Evolutionary conservation across 2,888 invertebrate species (phyloP).

Genomic region (Synergus gifuensis): DNA sequence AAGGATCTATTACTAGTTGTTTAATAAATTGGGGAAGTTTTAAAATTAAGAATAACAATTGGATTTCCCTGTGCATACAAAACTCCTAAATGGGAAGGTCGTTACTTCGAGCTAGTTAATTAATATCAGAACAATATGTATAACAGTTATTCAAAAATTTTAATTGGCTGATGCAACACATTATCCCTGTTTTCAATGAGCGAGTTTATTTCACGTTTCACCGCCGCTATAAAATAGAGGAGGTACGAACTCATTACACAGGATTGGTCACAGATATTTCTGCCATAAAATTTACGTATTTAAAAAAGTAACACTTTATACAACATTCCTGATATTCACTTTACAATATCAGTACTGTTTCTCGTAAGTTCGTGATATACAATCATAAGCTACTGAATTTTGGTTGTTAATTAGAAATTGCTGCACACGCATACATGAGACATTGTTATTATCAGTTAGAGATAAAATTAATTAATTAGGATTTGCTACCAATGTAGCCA

Average conservation of each 20-base stretch:
- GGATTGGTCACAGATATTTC: neutral
- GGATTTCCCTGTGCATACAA: neutral
- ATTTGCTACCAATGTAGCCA: neutral
- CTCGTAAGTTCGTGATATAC: no score
- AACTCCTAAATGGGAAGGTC: neutral
- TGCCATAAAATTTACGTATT: neutral
- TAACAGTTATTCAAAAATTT: constrained; percentile 33
- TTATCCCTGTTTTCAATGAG: constrained; percentile 7
- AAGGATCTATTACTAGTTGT: neutral
- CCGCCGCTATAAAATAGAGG: neutral
- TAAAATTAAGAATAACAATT: neutral
- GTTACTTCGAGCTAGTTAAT: constrained; percentile 22
- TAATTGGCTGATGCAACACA: constrained; percentile 18
- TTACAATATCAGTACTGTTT: neutral
- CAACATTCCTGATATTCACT: neutral
- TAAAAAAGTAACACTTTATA: neutral
- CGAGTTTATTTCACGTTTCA: neutral
- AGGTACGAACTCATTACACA: constrained; percentile 5
- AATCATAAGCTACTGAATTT: neutral
- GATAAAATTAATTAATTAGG: constrained; percentile 3
- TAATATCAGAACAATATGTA: neutral
- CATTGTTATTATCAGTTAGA: neutral
- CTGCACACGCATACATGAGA: neutral
- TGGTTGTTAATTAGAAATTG: neutral
- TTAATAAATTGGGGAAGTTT: neutral